Evolutionary conservation across 2,113 vertebrate species (phyloP), one percentile per base, ranked within the genome.

Genomic region (Dasyurus viverrinus): DNA sequence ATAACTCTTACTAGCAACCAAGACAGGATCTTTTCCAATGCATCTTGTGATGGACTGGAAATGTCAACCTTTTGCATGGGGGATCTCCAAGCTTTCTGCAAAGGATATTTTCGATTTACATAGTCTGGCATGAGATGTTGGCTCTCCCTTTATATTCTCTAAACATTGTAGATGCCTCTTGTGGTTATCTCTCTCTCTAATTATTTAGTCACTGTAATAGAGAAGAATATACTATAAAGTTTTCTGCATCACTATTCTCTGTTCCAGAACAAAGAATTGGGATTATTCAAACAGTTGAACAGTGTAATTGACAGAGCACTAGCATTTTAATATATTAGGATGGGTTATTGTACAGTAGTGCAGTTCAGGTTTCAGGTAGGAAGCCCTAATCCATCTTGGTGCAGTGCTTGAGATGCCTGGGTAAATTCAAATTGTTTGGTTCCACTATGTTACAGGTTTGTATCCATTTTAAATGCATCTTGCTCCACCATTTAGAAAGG

Each of bases 401-500:
- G 90, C 48, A 90, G 48, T 95, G 95, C 96, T 52, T 76, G 96
- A 94, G 93, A 68, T 92, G 50, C 91, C 90, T 96, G 92, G 94
- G 90, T 84, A 94, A 97, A 48, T 90, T 93, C 57, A 94, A 0
- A 94, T 97, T 93, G 53, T 94, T 92, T 96, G 91, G 76, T 96
- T 96, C 92, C 42, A 93, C 93, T 92, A 92, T 16, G 36, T 96
- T 94, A 76, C 26, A 93, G 92, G 91, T 96, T 96, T 97, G 89
- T 96, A 93, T 95, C 68, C 90, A 90, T 97, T 94, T 97, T 96
- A 96, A 52, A 96, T 96, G 60, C 91, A 94, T 97, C 98, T 97
- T 93, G 30, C 50, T 96, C 19, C 25, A 55, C 93, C 42, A 50
- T 92, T 95, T 97, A 96, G 96, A 96, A 95, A 97, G 91, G 93